These are phyloP conservation scores for Drosophila ambigua DNA, from an alignment of 1,140 invertebrate species.

Conservation along the genomic window DNA sequence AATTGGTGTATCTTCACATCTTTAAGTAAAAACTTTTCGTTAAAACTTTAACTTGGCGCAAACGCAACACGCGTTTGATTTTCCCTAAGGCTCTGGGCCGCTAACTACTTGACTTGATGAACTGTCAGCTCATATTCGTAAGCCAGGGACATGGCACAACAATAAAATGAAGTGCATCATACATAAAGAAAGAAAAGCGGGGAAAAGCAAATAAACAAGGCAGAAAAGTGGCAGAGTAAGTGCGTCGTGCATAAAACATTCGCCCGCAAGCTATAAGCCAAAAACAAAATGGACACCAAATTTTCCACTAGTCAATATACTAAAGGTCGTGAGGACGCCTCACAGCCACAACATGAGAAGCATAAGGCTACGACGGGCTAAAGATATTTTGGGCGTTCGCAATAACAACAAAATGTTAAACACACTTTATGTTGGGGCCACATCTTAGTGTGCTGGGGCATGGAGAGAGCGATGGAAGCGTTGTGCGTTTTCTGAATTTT, in stretches of 20 bases:
- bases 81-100: background rate
- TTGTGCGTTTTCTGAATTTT: constrained; percentile 57
- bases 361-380: constrained; percentile 58
- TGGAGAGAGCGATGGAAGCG: constrained; percentile 13
- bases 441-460: constrained; percentile 22
- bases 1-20: too few species aligned
- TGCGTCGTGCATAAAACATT: constrained; percentile 75
- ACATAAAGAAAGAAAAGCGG: constrained; percentile 52
- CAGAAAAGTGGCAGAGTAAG: constrained; percentile 45
- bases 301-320: constrained; percentile 73
- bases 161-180: constrained; percentile 79
- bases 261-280: constrained; percentile 73
- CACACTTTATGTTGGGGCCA: constrained; percentile 72
- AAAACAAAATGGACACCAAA: constrained; percentile 66
- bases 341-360: constrained; percentile 26
- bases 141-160: constrained; percentile 72
- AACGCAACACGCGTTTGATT: background rate
- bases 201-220: constrained; percentile 40
- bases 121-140: constrained; percentile 52
- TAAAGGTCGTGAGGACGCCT: constrained; percentile 55
- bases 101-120: constrained; percentile 70
- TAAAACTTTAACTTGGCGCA: background rate
- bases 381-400: constrained; percentile 66
- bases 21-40: too few species aligned
- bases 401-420: constrained; percentile 66